Conservation (phyloP, 2,113 vertebrate genomes). For the Porphyrio hochstetteri region DNA sequence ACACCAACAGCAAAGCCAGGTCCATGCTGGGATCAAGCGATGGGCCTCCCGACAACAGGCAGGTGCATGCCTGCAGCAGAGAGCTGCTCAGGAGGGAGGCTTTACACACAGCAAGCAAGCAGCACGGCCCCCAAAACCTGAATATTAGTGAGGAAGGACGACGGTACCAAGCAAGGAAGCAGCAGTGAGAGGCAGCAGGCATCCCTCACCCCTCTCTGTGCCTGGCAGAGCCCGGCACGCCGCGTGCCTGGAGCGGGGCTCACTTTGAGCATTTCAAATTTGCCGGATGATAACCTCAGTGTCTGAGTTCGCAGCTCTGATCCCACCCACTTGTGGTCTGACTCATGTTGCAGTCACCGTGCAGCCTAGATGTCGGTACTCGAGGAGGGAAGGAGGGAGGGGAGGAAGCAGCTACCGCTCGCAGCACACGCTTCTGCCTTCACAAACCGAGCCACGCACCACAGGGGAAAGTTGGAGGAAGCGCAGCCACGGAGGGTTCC, state of each 20-base stretch:
- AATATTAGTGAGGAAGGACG: not conserved
- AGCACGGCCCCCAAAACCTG: not conserved
- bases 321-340: constrained; percentile 55
- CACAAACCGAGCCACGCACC: rapidly evolving
- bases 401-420: not conserved
- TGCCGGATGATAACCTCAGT: constrained; percentile 23
- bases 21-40: rapidly evolving
- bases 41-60: not conserved
- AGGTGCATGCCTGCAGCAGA: not conserved
- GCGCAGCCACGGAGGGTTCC: not conserved
- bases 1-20: not conserved
- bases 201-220: not conserved
- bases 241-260: rapidly evolving
- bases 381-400: not conserved
- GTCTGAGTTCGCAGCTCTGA: not conserved
- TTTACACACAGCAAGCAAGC: not conserved
- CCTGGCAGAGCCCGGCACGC: not conserved
- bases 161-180: not conserved
- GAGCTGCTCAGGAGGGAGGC: not conserved
- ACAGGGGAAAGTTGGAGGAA: not conserved
- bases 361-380: constrained; percentile 21
- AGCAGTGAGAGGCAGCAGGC: not conserved
- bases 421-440: not conserved
- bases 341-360: constrained; percentile 38
- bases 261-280: not conserved